Conservation (phyloP, 2,797 vertebrate species). For the Gambelia wislizenii region DNA sequence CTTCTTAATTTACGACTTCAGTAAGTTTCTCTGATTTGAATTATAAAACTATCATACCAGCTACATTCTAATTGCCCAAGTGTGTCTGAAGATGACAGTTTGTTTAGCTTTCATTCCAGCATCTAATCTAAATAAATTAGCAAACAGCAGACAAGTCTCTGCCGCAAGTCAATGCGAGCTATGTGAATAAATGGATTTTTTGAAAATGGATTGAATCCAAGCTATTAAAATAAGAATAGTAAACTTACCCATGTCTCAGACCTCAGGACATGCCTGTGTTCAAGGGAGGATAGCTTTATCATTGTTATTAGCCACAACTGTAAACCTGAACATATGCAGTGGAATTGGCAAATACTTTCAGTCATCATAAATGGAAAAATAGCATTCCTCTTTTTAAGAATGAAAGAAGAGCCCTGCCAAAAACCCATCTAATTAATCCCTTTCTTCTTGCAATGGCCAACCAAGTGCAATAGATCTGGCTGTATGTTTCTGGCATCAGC, state of each 20-base stretch:
- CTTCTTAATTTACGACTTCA: conserved; percentile 74
- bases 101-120: conserved; percentile 73
- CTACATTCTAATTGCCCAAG: conserved; percentile 72
- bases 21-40: conserved; percentile 61
- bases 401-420: not conserved
- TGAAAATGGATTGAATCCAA: conserved; percentile 23
- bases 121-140: conserved; percentile 77
- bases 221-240: conserved; percentile 34
- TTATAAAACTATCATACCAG: conserved; percentile 72
- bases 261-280: no score
- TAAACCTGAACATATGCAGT: no score
- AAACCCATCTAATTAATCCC: not conserved
- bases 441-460: not conserved
- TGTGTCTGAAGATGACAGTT: conserved; percentile 66
- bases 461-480: no score
- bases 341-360: not conserved
- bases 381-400: not conserved
- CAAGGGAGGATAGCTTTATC: not conserved
- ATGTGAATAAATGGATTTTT: conserved; percentile 46
- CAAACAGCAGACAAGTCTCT: conserved; percentile 45
- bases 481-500: no score
- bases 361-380: not conserved
- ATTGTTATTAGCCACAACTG: not conserved
- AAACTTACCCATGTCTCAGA: not conserved
- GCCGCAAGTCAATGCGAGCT: conserved; percentile 40